A percentile compares a stretch with the other conserved stretches of the same genome.
These are phyloP conservation scores for Delichon dasypus DNA, from an alignment of 2,797 vertebrate species.

Conservation along the genomic window DNA sequence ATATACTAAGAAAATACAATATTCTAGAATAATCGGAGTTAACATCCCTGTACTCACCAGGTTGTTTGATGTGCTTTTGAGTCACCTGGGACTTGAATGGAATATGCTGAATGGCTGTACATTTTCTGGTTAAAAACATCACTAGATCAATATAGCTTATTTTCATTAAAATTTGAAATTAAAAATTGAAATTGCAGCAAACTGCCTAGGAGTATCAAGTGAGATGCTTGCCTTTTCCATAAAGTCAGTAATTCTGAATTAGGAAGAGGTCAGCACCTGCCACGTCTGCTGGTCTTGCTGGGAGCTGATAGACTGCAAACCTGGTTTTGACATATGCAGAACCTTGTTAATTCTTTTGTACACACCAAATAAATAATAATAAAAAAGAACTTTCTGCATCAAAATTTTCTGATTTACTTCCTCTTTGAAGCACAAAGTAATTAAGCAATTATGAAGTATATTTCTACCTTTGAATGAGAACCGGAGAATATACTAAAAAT, in stretches of 20 bases:
- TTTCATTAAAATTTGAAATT: constrained; percentile 44
- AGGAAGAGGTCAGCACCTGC: background rate
- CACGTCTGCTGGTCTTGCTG: background rate
- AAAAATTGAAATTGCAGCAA: background rate
- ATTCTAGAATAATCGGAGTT: background rate
- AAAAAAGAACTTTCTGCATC: background rate
- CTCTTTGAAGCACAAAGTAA: background rate
- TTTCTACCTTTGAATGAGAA: background rate
- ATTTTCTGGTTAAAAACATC: constrained; percentile 34
- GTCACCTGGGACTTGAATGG: background rate
- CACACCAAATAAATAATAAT: background rate
- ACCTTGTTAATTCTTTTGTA: background rate
- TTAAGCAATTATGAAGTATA: background rate
- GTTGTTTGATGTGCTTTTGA: background rate
- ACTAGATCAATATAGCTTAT: background rate
- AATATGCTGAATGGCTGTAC: background rate
- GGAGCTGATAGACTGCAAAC: background rate
- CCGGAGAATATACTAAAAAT: background rate
- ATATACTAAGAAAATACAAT: background rate
- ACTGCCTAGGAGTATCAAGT: background rate
- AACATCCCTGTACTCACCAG: background rate
- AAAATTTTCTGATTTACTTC: background rate
- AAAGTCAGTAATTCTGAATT: background rate
- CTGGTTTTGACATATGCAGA: background rate
- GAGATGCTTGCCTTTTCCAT: background rate